These are phyloP conservation scores for Theretra japonica DNA, from an alignment of 2,888 invertebrate genomes.

Conservation along the genomic window DNA sequence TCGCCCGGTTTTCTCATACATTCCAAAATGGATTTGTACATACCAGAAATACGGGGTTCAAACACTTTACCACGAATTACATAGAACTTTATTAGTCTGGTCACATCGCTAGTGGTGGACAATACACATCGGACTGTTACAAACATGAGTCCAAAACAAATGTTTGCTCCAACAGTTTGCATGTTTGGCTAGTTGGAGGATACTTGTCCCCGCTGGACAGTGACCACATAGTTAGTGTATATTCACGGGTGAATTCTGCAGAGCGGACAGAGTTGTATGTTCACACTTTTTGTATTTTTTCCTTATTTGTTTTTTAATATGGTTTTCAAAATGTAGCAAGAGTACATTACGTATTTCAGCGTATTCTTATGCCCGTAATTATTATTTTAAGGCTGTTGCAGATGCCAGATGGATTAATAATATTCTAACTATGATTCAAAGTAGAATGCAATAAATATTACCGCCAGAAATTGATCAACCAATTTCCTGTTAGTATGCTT, in stretches of 20 bases:
- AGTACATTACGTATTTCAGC: no score
- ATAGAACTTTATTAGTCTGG: not conserved
- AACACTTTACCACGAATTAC: not conserved
- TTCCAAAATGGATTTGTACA: not conserved
- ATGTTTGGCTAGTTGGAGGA: conserved; percentile 6
- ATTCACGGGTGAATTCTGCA: not conserved
- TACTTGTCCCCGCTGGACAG: not conserved
- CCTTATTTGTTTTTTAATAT: no score
- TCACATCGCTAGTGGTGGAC: not conserved
- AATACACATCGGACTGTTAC: not conserved
- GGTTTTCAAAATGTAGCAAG: no score
- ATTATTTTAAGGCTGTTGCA: no score
- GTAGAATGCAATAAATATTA: no score
- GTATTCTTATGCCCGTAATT: no score
- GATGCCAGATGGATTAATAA: no score
- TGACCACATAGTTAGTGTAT: not conserved
- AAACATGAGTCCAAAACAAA: conserved; percentile 2
- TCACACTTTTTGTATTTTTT: not conserved
- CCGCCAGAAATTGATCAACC: no score
- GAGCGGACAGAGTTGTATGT: not conserved
- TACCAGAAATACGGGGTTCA: not conserved
- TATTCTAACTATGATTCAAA: no score
- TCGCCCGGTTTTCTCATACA: no score
- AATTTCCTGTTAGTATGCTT: no score
- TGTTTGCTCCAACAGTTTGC: conserved; percentile 6